Evolutionary conservation across 2,797 vertebrate species (phyloP), one percentile per base, ranked within the genome.

Genomic region (Cygnus olor): DNA sequence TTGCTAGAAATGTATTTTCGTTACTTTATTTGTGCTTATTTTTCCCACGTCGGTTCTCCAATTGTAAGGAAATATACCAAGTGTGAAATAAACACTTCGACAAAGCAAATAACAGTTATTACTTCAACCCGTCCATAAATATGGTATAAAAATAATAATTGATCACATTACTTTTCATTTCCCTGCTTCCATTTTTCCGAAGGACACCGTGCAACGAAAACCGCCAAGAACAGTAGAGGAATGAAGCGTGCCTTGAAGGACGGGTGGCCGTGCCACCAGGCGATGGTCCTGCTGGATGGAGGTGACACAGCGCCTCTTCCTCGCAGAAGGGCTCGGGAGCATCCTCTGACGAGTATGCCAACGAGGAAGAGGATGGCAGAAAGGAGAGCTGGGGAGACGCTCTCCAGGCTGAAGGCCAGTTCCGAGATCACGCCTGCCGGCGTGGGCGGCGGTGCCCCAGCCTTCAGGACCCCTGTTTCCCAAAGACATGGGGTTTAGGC

Each of bases 51-150:
- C 22, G 12, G 61, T 84, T 85, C 54, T 79, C 68, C 28, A 20
- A 89, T 61, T 95, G 82, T 88, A 89, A 90, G 85, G 74, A 95
- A 96, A 89, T 87, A 84, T 11, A 93, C 73, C 73, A 82, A 88
- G 86, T 66, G 96, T 25, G 73, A 94, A 96, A 90, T 91, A 91
- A 95, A 87, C 40, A 63, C 88, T 93, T 93, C 71, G 19, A 85
- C 74, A 42, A 90, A 94, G 85, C 71, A 95, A 96, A 97, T 96
- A 80, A 95, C 95, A 85, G 77, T 95, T 94, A 91, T 96, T 95
- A 96, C 94, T 82, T 87, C 70, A 49, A 56, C 58, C 58, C 57
- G 76, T 90, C 93, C 93, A 76, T 80, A 96, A 95, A 94, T 92
- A 90, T 7, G 64, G 66, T 89, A 85, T 92, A 85, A 94, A 96